phyloP scores from a whole-genome alignment of 1,140 invertebrate species.

The Drosophila azteca region DNA sequence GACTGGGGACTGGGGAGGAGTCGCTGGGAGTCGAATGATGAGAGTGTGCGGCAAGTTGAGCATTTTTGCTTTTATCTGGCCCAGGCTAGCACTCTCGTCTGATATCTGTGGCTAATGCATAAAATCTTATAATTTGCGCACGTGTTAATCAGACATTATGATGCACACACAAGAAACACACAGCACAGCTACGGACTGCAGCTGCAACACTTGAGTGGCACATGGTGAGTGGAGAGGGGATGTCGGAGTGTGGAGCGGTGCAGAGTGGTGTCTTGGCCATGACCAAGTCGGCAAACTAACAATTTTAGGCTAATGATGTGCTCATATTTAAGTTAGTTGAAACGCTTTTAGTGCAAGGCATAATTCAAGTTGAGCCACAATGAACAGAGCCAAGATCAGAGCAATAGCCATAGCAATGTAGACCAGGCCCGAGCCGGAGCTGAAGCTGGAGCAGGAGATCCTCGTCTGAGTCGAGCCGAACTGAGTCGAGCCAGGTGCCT shows the following conservation, averaged over 20 bases:
- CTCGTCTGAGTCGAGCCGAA: too few species aligned
- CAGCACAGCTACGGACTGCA: conserved; percentile 17
- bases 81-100: conserved; percentile 33
- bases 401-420: not conserved
- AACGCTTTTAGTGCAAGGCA: conserved; percentile 78
- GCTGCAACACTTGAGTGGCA: conserved; percentile 37
- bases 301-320: conserved; percentile 82
- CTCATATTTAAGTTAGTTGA: conserved; percentile 82
- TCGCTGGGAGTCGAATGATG: conserved; percentile 28
- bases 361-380: conserved; percentile 61
- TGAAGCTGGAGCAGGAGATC: not conserved
- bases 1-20: conserved; percentile 14
- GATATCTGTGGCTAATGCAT: conserved; percentile 82
- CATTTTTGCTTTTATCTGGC: conserved; percentile 75
- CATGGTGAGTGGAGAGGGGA: conserved; percentile 6
- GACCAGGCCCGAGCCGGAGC: conserved; percentile 26
- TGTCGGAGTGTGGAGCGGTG: not conserved
- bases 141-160: conserved; percentile 80
- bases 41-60: conserved; percentile 61
- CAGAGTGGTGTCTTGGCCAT: conserved; percentile 23
- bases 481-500: conserved; percentile 5
- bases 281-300: conserved; percentile 68
- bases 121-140: conserved; percentile 83
- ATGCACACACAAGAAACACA: conserved; percentile 48
- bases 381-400: conserved; percentile 18